A percentile compares a stretch with the other conserved stretches of the same genome.
Evolutionary conservation across 2,797 vertebrate species (phyloP).

Genomic region (Scolopax rusticola): DNA sequence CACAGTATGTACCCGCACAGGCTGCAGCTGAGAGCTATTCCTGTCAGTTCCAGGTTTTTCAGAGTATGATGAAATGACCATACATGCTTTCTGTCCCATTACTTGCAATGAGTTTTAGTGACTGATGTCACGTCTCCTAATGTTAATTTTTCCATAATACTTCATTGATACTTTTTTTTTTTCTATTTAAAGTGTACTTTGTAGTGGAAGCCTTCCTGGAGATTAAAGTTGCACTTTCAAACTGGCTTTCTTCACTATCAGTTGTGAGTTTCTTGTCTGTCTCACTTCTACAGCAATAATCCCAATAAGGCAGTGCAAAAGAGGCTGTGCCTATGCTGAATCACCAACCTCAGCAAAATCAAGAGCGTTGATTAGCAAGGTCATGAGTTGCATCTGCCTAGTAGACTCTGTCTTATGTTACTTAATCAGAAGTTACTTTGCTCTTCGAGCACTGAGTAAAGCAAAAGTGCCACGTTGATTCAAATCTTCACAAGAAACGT

Average conservation of each 20-base stretch:
- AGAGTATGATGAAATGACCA: neutral
- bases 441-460: neutral
- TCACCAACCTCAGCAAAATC: neutral
- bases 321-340: neutral
- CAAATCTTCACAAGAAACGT: neutral
- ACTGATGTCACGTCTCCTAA: neutral
- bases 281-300: neutral
- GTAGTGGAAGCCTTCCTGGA: neutral
- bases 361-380: neutral
- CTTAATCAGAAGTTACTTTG: conserved; percentile 21
- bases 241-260: neutral
- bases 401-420: neutral
- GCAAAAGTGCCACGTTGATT: neutral
- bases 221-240: neutral
- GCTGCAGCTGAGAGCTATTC: neutral
- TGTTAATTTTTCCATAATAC: neutral
- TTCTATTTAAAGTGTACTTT: neutral
- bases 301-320: neutral
- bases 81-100: neutral
- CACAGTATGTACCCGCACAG: neutral
- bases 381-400: neutral
- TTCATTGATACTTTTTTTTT: neutral
- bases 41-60: neutral
- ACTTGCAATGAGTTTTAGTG: neutral
- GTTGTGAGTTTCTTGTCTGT: neutral